Evolutionary conservation across 2,113 vertebrate genomes (phyloP).

Genomic region (Silurus asotus): DNA sequence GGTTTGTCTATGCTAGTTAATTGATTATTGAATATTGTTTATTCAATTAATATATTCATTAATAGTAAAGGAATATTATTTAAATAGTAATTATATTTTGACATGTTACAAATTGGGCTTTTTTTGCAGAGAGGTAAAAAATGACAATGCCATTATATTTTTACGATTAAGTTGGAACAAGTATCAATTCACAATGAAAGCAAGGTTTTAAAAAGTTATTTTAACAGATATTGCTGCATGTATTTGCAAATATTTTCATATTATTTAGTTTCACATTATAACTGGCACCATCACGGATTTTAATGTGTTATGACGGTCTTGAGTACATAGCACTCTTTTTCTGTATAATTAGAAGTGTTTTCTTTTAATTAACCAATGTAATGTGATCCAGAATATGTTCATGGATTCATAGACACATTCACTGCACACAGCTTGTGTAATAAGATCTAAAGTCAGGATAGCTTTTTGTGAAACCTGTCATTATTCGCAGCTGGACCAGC

Average conservation of each 20-base stretch:
- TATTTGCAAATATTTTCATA: too few relatives aligned
- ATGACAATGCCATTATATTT: neutral
- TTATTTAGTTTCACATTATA: too few relatives aligned
- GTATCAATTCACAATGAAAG: neutral
- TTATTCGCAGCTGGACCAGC: constrained; percentile 10
- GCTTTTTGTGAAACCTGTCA: constrained; percentile 20
- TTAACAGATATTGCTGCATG: neutral
- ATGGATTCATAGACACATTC: neutral
- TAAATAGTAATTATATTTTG: neutral
- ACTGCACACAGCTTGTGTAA: neutral
- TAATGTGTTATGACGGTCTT: neutral
- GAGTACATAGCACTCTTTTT: neutral
- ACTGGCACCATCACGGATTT: neutral
- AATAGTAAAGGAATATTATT: neutral
- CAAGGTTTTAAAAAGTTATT: neutral
- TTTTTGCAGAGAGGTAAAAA: neutral
- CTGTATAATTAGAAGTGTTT: neutral
- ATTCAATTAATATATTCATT: neutral
- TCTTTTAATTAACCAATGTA: neutral
- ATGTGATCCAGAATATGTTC: neutral
- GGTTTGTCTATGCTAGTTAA: neutral
- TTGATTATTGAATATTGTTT: neutral
- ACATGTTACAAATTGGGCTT: neutral
- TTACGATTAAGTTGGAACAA: neutral
- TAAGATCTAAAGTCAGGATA: neutral